Percentiles rank a stretch among this genome's conserved stretches.
Conservation (phyloP, 2,888 invertebrate genomes). For the Choreutis nemorana region DNA sequence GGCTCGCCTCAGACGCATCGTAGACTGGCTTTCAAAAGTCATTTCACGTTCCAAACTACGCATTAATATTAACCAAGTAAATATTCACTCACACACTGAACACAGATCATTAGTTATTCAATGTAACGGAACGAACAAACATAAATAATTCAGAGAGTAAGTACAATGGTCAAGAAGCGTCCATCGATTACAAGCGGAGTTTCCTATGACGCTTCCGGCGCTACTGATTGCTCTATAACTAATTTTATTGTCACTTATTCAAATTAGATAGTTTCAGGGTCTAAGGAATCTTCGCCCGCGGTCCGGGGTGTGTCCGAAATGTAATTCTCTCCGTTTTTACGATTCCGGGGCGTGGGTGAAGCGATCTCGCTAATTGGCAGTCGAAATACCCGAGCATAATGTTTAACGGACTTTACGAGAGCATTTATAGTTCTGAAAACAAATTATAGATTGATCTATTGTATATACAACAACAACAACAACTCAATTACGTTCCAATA, state of each 20-base stretch:
- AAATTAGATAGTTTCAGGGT: constrained; percentile 19
- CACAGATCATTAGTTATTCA: constrained; percentile 49
- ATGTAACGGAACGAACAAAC: constrained; percentile 47
- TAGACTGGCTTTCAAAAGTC: constrained; percentile 17
- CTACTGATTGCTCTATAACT: constrained; percentile 30
- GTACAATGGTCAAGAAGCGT: constrained; percentile 26
- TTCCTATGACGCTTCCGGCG: constrained; percentile 27
- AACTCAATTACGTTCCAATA: no score
- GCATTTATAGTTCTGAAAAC: no score
- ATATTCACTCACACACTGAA: constrained; percentile 19
- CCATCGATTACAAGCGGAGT: constrained; percentile 10
- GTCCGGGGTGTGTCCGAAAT: constrained; percentile 8
- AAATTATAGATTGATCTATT: no score
- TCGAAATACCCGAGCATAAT: no score
- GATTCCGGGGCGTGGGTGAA: constrained; percentile 9
- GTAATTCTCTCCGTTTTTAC: constrained; percentile 9
- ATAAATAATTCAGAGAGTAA: constrained; percentile 42
- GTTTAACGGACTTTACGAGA: no score
- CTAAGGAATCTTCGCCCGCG: constrained; percentile 7
- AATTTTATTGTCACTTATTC: constrained; percentile 33
- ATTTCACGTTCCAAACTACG: constrained; percentile 12
- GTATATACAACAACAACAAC: no score
- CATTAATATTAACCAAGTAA: constrained; percentile 34
- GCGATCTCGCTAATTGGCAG: constrained; percentile 10
- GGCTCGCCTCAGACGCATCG: constrained; percentile 11